phyloP scores from a whole-genome alignment of 1,140 invertebrate species.

The Mactra quadrangularis region DNA sequence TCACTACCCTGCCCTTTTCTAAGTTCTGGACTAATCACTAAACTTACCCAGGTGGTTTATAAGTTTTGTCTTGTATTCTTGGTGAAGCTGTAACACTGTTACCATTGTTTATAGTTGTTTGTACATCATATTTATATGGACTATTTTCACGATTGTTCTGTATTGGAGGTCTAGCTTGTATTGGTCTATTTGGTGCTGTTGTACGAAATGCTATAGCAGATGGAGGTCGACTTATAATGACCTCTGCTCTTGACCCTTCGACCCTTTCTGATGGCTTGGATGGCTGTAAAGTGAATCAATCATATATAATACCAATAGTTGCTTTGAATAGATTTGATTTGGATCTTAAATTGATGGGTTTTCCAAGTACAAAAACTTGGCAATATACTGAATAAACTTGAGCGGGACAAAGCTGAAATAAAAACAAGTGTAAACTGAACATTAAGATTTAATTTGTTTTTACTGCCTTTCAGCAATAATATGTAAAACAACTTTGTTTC shows the following conservation, averaged over 20 bases:
- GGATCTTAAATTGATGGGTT: too few species aligned
- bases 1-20: too few species aligned
- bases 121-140: neutral
- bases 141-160: slow-evolving; percentile 7
- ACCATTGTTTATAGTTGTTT: neutral
- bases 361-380: too few species aligned
- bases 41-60: slow-evolving; percentile 19
- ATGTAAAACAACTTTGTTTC: too few species aligned
- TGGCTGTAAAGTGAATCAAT: slow-evolving; percentile 67
- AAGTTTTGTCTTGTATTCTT: neutral
- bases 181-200: neutral
- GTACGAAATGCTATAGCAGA: slow-evolving; percentile 27
- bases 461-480: too few species aligned
- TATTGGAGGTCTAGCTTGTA: neutral
- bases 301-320: too few species aligned
- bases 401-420: too few species aligned
- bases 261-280: slow-evolving; percentile 69
- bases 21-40: too few species aligned
- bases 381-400: too few species aligned
- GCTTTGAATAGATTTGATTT: too few species aligned
- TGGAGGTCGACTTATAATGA: slow-evolving; percentile 58
- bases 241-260: slow-evolving; percentile 66
- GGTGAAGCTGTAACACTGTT: neutral
- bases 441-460: too few species aligned
- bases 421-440: too few species aligned